These are phyloP conservation scores for Diuraphis noxia DNA, from an alignment of 1,140 invertebrate genomes.

Conservation along the genomic window DNA sequence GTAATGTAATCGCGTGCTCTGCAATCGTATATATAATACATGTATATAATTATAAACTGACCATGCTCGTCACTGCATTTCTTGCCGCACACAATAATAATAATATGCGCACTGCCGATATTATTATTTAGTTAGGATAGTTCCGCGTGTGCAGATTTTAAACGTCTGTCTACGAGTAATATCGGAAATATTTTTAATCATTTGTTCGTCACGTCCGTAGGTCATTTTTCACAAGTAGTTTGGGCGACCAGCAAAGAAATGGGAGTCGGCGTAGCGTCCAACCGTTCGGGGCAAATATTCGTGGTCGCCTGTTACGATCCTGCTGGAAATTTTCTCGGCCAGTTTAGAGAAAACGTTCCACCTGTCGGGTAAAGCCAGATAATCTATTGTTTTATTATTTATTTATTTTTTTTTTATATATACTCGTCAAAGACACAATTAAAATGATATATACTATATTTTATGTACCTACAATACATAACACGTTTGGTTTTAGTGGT, in stretches of 20 bases:
- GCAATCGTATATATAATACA: neutral
- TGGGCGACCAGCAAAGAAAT: slow-evolving; percentile 78
- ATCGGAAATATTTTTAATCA: neutral
- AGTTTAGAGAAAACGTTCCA: slow-evolving; percentile 76
- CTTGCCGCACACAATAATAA: neutral
- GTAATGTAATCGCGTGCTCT: neutral
- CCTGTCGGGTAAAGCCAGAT: slow-evolving; percentile 49
- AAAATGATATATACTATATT: neutral
- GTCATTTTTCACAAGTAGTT: slow-evolving; percentile 76
- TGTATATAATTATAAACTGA: too few species aligned
- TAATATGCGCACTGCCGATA: neutral
- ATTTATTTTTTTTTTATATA: neutral
- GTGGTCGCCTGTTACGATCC: slow-evolving; percentile 87
- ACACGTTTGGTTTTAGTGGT: slow-evolving; percentile 37
- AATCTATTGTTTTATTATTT: neutral
- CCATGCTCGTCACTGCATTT: neutral
- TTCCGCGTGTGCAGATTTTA: too few species aligned
- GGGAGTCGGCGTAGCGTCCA: slow-evolving; percentile 74
- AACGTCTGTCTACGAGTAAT: too few species aligned
- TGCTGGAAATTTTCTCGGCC: slow-evolving; percentile 80
- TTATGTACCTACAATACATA: neutral
- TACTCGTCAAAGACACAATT: neutral
- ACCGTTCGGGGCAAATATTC: slow-evolving; percentile 71
- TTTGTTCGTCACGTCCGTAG: slow-evolving; percentile 55
- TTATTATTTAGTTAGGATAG: neutral